A percentile compares a stretch with the other conserved stretches of the same genome.
Evolutionary conservation across 2,888 invertebrate species (phyloP).

Genomic region (Nephrotoma flavescens): DNA sequence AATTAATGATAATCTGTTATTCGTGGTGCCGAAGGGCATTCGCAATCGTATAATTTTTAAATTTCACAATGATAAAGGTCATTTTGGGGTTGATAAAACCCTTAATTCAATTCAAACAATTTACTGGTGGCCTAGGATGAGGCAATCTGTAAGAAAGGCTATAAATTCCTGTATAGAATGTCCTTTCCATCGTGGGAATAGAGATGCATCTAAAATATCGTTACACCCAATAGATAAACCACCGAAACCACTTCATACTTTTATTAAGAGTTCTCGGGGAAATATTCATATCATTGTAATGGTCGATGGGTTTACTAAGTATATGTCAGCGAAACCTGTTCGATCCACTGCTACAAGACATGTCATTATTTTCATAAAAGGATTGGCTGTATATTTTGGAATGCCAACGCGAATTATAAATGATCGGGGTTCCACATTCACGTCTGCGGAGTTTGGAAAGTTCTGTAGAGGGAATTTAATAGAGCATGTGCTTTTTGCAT

Average conservation of each 20-base stretch:
- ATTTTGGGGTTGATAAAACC: not conserved
- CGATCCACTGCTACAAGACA: not conserved
- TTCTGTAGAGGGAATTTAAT: not conserved
- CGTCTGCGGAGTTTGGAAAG: not conserved
- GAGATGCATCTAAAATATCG: not conserved
- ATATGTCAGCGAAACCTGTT: not conserved
- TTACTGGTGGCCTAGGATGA: not conserved
- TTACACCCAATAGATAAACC: not conserved
- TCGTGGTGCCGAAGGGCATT: not conserved
- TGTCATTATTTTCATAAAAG: not conserved
- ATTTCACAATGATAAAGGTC: not conserved
- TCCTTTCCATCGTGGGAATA: not conserved
- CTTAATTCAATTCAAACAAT: not conserved
- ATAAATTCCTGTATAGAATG: not conserved
- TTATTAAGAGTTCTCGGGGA: not conserved
- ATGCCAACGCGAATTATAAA: not conserved
- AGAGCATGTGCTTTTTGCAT: not conserved
- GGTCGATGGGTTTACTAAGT: not conserved
- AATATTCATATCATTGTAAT: too few relatives aligned
- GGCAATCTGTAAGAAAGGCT: not conserved
- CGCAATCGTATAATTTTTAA: not conserved
- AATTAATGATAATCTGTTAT: not conserved
- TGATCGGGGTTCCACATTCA: not conserved
- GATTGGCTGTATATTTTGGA: too few relatives aligned
- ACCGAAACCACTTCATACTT: not conserved